Conservation (phyloP, 1,140 invertebrate species). For the Diabrotica undecimpunctata region DNA sequence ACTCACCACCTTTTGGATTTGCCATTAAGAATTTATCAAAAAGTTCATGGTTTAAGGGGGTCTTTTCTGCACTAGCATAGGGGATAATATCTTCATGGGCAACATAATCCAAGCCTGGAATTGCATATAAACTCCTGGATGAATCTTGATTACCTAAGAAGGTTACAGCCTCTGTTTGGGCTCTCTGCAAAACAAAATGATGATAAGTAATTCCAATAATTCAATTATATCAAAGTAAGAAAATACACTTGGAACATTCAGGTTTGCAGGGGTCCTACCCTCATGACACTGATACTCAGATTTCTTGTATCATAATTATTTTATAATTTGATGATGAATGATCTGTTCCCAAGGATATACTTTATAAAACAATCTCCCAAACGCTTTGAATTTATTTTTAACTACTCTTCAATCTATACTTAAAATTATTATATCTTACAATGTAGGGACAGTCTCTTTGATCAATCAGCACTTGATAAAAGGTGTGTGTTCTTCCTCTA, state of each 20-base stretch:
- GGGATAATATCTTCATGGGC: conserved; percentile 93
- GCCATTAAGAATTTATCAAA: conserved; percentile 93
- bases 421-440: conserved; percentile 51
- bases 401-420: no score
- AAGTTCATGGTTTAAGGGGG: conserved; percentile 87
- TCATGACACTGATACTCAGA: no score
- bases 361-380: no score
- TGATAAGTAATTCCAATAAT: no score
- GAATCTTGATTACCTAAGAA: conserved; percentile 95
- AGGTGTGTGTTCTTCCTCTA: conserved; percentile 86
- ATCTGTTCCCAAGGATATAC: no score
- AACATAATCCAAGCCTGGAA: conserved; percentile 94
- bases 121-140: conserved; percentile 87
- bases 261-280: no score
- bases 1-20: conserved; percentile 69
- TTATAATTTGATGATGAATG: no score
- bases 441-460: conserved; percentile 93
- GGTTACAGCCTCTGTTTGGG: conserved; percentile 96
- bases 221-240: no score
- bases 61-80: conserved; percentile 75
- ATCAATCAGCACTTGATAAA: conserved; percentile 96
- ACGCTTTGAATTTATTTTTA: no score
- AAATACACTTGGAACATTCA: no score
- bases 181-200: conserved; percentile 60
- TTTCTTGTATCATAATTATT: no score